These are phyloP conservation scores for Adelphocoris suturalis DNA, from an alignment of 2,888 invertebrate species.

Conservation along the genomic window DNA sequence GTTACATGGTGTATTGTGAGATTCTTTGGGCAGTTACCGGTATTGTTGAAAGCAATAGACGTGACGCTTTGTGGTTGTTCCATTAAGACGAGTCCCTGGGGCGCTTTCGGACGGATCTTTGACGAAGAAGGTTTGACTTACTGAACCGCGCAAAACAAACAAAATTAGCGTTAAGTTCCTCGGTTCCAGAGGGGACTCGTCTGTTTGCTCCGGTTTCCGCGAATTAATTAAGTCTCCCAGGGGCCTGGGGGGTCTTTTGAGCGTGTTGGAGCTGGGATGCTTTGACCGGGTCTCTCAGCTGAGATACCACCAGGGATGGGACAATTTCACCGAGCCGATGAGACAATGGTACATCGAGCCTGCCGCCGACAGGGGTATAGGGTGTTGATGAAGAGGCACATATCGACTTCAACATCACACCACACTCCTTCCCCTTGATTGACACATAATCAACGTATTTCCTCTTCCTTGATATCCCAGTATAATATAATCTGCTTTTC, in stretches of 20 bases:
- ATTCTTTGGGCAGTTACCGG: too few relatives aligned
- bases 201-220: not conserved
- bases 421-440: slow-evolving; percentile 13
- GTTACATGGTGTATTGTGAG: not conserved
- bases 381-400: slow-evolving; percentile 44
- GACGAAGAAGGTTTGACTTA: slow-evolving; percentile 5
- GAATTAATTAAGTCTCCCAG: not conserved
- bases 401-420: slow-evolving; percentile 13
- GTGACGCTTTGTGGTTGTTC: too few relatives aligned
- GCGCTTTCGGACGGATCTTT: not conserved
- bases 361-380: slow-evolving; percentile 22
- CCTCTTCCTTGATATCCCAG: slow-evolving; percentile 8
- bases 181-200: not conserved
- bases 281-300: slow-evolving; percentile 21
- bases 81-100: not conserved
- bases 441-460: slow-evolving; percentile 36
- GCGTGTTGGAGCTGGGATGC: not conserved
- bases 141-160: not conserved
- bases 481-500: not conserved
- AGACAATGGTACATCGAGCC: slow-evolving; percentile 35
- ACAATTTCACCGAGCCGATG: not conserved
- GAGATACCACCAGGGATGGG: not conserved
- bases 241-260: not conserved
- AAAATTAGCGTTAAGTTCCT: not conserved
- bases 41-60: too few relatives aligned